Evolutionary conservation across 2,888 invertebrate genomes (phyloP).

Genomic region (Habrosyne pyritoides): DNA sequence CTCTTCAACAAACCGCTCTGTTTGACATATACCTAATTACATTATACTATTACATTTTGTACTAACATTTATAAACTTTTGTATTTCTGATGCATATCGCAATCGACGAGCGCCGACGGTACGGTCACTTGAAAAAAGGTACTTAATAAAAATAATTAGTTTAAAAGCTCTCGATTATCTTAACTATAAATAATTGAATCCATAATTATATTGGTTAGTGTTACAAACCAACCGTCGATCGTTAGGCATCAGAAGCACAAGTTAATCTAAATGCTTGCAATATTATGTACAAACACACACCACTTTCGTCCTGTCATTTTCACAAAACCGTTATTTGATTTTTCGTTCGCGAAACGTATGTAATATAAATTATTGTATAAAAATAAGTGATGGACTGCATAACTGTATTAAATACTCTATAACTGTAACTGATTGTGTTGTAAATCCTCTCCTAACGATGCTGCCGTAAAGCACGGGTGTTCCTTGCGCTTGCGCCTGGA

Average conservation of each 20-base stretch:
- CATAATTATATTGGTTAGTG: slow-evolving; percentile 27
- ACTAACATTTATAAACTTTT: slow-evolving; percentile 55
- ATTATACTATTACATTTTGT: slow-evolving; percentile 52
- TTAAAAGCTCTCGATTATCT: slow-evolving; percentile 40
- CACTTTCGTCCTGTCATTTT: slow-evolving; percentile 71
- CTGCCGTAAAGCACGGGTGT: slow-evolving; percentile 13
- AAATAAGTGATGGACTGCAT: slow-evolving; percentile 48
- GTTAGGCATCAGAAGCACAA: slow-evolving; percentile 41
- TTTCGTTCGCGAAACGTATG: slow-evolving; percentile 27
- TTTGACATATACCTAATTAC: slow-evolving; percentile 60
- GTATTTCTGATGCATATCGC: slow-evolving; percentile 44
- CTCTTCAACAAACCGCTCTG: slow-evolving; percentile 70
- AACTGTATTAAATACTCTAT: slow-evolving; percentile 45
- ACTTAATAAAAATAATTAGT: slow-evolving; percentile 69
- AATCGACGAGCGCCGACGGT: slow-evolving; percentile 26
- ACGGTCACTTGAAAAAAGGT: slow-evolving; percentile 45
- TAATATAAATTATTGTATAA: slow-evolving; percentile 53
- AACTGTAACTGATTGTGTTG: slow-evolving; percentile 43
- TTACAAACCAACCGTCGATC: slow-evolving; percentile 16
- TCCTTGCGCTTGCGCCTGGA: slow-evolving; percentile 3
- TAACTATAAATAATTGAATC: slow-evolving; percentile 16
- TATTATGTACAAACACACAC: slow-evolving; percentile 61
- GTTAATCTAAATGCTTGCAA: slow-evolving; percentile 65
- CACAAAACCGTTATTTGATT: slow-evolving; percentile 30
- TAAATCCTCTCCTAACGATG: slow-evolving; percentile 27